Evolutionary conservation across 2,113 vertebrate species (phyloP), one percentile per base, ranked within the genome.

Genomic region (Albula glossodonta): DNA sequence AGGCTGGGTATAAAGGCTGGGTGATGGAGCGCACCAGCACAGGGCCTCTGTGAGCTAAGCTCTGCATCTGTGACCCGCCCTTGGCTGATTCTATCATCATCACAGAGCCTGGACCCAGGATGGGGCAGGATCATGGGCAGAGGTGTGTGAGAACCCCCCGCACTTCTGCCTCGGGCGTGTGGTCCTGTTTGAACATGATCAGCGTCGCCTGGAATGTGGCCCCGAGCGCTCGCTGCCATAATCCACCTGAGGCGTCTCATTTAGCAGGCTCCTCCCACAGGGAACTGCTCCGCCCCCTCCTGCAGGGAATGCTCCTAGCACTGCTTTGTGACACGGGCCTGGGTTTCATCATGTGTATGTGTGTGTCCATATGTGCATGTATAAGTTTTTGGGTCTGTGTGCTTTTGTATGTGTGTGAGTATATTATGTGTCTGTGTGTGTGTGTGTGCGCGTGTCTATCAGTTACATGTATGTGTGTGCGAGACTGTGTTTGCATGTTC

Each of bases 131-230:
- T n/a, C 70, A 25, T 31, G 9, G 70, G 22, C 70, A 25, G 70
- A 9, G 22, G 70, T 31, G 70, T 74, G n/a, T 31, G 19, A 25
- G 70, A 10, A 5, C 8, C 19, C 80, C 52, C 83, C 56, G 79
- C 0, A 53, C 82, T 56, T 86, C 80, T 82, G 87, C 85, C 85
- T 90, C 15, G 57, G 87, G 87, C 84, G 79, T 66, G 6, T 63
- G 88, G 90, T 84, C 84, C 89, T 94, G 92, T 94, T 91, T 83
- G 87, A 90, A 94, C 93, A 94, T 81, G 92, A 94, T 85, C 88
- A 87, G 74, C 63, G 56, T 85, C 48, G 48, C 31, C 86, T 92
- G 89, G 92, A 94, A 94, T 95, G 92, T 86, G 70, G 70, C 70
- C 70, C 70, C 25, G 22, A 74, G 2, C 22, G 70, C 70, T 25